Evolutionary conservation across 92 coral and sea anemone species (phyloP).

Genomic region (Bergia sp.): DNA sequence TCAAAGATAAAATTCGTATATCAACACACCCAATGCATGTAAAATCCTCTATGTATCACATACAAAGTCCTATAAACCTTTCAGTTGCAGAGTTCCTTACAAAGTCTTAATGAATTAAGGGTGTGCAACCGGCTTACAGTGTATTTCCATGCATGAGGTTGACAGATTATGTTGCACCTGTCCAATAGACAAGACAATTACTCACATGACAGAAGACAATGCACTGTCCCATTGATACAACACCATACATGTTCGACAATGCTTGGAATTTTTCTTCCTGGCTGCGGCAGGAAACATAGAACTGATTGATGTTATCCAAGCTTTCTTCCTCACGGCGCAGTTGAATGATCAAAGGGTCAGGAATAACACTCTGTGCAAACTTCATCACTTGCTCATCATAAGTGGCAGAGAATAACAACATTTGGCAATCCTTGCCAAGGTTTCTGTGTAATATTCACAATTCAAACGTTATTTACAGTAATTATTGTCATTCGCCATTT

Average conservation of each 20-base stretch:
- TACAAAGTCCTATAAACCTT: too few species aligned
- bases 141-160: too few species aligned
- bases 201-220: constrained; percentile 99
- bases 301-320: constrained; percentile 93
- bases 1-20: too few species aligned
- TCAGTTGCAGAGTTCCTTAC: too few species aligned
- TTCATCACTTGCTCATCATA: constrained; percentile 93
- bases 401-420: constrained; percentile 92
- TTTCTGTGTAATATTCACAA: constrained; percentile 43
- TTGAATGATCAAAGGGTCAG: constrained; percentile 86
- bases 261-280: constrained; percentile 86
- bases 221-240: constrained; percentile 93
- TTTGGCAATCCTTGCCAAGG: constrained; percentile 81
- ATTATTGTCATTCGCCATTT: too few species aligned
- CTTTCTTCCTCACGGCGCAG: constrained; percentile 95
- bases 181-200: neutral
- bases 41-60: too few species aligned
- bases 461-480: neutral
- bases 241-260: constrained; percentile 93
- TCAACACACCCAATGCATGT: too few species aligned
- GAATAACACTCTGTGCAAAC: constrained; percentile 84
- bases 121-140: too few species aligned
- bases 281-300: constrained; percentile 78
- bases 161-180: too few species aligned
- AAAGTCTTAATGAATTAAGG: too few species aligned